A percentile compares a stretch with the other conserved stretches of the same genome.
Conservation (phyloP, 2,797 vertebrate species). For the Podarcis siculus region DNA sequence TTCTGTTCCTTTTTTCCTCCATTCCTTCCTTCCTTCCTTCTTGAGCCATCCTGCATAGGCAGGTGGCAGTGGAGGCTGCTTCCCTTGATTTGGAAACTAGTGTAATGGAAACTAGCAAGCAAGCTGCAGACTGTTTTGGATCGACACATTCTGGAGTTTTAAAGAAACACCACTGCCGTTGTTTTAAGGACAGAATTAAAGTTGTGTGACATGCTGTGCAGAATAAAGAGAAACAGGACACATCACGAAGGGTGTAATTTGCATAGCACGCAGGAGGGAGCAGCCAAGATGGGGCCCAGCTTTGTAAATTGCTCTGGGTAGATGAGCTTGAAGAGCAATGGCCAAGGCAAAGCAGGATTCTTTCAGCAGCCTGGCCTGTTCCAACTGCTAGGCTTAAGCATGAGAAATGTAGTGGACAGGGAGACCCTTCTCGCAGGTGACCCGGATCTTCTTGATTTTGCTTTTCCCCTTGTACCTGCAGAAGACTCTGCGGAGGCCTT, state of each 20-base stretch:
- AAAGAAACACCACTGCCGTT: background rate
- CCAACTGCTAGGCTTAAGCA: background rate
- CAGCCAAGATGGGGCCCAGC: too few species aligned
- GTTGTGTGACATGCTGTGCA: background rate
- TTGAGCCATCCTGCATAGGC: too few species aligned
- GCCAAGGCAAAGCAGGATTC: background rate
- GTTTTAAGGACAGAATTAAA: too few species aligned
- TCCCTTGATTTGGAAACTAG: too few species aligned
- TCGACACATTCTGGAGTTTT: background rate
- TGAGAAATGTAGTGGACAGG: conserved; percentile 9
- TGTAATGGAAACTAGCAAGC: too few species aligned
- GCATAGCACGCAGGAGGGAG: background rate
- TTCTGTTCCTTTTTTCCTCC: too few species aligned
- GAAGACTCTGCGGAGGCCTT: background rate
- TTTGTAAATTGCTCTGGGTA: background rate
- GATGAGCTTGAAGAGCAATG: too few species aligned
- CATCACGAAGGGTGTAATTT: background rate
- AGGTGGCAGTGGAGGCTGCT: too few species aligned
- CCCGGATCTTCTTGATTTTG: conserved; percentile 12
- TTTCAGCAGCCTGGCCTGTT: too few species aligned
- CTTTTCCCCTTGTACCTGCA: conserved; percentile 7
- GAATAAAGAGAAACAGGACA: background rate
- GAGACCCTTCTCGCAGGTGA: background rate
- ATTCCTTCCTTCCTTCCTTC: too few species aligned
- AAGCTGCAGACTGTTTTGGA: background rate